Evolutionary conservation across 35 echinoderm and acorn worm species (phyloP).

Genomic region (Hemicentrotus pulcherrimus): DNA sequence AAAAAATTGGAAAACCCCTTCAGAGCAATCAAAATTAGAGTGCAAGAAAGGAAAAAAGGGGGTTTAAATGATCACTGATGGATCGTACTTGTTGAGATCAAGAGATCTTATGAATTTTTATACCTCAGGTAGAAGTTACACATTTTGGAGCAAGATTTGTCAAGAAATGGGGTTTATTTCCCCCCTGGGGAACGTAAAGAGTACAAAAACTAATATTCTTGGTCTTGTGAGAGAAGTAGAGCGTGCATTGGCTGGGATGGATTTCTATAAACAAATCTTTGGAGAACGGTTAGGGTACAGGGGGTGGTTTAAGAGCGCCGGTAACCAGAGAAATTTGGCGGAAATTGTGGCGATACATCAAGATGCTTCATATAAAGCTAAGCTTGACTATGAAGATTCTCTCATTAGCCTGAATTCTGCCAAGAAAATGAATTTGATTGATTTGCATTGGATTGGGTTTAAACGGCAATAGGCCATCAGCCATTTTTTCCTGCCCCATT

Average conservation of each 20-base stretch:
- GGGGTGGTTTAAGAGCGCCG: background rate
- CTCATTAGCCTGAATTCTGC: background rate
- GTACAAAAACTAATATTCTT: conserved; percentile 6
- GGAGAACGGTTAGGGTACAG: background rate
- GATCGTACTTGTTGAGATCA: background rate
- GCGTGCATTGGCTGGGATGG: background rate
- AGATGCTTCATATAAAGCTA: background rate
- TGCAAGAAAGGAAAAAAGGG: background rate
- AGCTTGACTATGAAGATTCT: background rate
- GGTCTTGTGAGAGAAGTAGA: background rate
- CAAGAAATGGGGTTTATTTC: background rate
- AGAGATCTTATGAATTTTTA: conserved; percentile 7
- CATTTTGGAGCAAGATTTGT: background rate
- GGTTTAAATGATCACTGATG: background rate
- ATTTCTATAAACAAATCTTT: conserved; percentile 20
- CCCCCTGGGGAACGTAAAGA: background rate
- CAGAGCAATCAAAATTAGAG: conserved; percentile 1
- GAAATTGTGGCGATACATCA: conserved; percentile 2
- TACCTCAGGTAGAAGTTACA: background rate
- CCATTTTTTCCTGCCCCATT: background rate
- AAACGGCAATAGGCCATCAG: background rate
- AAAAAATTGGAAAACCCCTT: background rate
- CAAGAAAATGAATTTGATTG: background rate
- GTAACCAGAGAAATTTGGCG: background rate
- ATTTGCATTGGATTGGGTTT: background rate